These are phyloP conservation scores for Petrolisthes cinctipes DNA, from an alignment of 2,888 invertebrate genomes.

Conservation along the genomic window DNA sequence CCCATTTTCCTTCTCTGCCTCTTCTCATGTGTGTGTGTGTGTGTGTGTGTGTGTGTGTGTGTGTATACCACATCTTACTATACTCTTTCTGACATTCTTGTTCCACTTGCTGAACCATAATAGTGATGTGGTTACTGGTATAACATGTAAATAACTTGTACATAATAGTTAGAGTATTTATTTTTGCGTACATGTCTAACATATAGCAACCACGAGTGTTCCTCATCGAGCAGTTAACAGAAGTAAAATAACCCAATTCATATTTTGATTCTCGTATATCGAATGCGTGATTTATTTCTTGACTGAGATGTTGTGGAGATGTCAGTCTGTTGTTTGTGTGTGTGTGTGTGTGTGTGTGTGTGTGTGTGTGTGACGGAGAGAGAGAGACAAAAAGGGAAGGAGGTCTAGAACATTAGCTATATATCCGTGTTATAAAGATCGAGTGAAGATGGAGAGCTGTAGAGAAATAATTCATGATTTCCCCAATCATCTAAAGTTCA, in stretches of 20 bases:
- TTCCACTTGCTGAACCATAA: not conserved
- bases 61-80: not conserved
- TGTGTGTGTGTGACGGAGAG: not conserved
- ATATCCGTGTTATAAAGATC: no score
- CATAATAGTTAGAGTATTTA: constrained; percentile 60
- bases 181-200: constrained; percentile 56
- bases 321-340: not conserved
- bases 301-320: not conserved
- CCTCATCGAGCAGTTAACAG: constrained; percentile 15
- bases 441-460: no score
- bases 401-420: not conserved
- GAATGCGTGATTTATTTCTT: not conserved
- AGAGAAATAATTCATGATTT: no score
- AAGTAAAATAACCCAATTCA: not conserved
- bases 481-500: not conserved
- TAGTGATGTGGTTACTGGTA: no score
- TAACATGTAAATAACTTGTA: constrained; percentile 42
- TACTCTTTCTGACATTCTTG: not conserved
- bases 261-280: not conserved
- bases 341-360: not conserved
- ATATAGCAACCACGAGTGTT: constrained; percentile 12
- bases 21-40: not conserved
- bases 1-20: not conserved
- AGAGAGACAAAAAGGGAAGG: not conserved
- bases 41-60: not conserved